Evolutionary conservation across 2,797 vertebrate species (phyloP), one percentile per base, ranked within the genome.

Genomic region (Halcyon smyrnensis): DNA sequence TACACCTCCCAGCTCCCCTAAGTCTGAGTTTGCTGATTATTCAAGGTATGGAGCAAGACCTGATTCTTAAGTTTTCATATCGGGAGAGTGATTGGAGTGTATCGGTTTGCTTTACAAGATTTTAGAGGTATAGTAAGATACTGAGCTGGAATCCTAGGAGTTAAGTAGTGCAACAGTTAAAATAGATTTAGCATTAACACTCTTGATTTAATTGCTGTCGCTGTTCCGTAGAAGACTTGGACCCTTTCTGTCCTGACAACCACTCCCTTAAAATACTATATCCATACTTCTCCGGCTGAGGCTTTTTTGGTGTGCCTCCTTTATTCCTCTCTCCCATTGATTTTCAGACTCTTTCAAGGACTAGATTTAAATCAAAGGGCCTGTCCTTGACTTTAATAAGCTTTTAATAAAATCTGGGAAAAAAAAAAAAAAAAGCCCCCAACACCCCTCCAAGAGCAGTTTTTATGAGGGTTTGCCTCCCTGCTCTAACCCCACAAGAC

Each of bases 391-490:
- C 41, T 93, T 90, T 85, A 95, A 54, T 84, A 84, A 92, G 64
- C 71, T 94, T 87, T 95, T 88, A 96, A 89, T 95, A 95, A 96
- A 64, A 60, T 64, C 39, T 73, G 20, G 9, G 27, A 53, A 48
- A 75, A 91, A 68, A 36, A 59, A 59, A 53, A 17, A 23, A 27
- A 30, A n/a, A 57, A 11, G 67, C 59, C 37, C 79, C 70, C 80
- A 68, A 79, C 67, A 71, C 68, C 43, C 88, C 56, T 87, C 27
- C 36, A 75, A 51, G 32, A 90, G 53, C 45, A 54, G 32, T 48
- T 94, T 97, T 95, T 91, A 92, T 64, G 64, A 93, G 74, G 19
- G 34, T 79, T 91, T 92, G 63, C 83, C 60, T 87, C 88, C 46
- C 28, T 73, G 30, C n/a, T 91, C 17, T 80, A 94, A 87, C 68